phyloP scores from a whole-genome alignment of 2,113 vertebrate genomes.

The Aplodontia rufa region DNA sequence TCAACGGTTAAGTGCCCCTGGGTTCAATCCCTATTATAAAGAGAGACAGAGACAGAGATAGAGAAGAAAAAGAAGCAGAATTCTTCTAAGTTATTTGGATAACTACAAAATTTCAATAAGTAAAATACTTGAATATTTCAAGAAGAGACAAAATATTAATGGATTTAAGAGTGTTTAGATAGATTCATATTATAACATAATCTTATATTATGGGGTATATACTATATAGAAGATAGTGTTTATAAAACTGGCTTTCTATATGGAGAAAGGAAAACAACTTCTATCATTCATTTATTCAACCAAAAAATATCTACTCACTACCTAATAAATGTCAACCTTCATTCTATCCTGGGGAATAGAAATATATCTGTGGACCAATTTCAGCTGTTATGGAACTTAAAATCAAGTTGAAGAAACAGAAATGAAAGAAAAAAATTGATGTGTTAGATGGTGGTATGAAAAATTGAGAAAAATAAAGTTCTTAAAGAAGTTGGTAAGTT shows the following conservation, averaged over 20 bases:
- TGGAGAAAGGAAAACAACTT: not conserved
- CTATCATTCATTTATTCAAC: not conserved
- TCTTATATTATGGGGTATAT: not conserved
- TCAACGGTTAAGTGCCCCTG: no score
- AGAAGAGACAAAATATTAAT: not conserved
- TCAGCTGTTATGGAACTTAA: not conserved
- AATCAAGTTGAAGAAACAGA: not conserved
- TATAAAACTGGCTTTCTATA: not conserved
- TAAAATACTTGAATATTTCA: not conserved
- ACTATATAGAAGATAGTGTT: not conserved
- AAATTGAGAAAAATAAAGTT: not conserved
- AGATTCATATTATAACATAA: not conserved
- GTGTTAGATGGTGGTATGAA: not conserved
- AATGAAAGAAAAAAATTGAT: not conserved
- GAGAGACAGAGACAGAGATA: no score
- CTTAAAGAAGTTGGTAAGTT: rapidly evolving
- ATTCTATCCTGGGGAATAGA: not conserved
- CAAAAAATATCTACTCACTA: not conserved
- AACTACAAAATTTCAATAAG: not conserved
- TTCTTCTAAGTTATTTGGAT: not conserved
- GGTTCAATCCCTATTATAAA: no score
- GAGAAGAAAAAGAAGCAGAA: not conserved
- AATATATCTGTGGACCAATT: not conserved
- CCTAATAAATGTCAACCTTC: not conserved
- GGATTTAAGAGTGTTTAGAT: not conserved